A percentile compares a stretch with the other conserved stretches of the same genome.
These are phyloP conservation scores for Chirona hameri DNA, from an alignment of 2,888 invertebrate species.

Conservation along the genomic window DNA sequence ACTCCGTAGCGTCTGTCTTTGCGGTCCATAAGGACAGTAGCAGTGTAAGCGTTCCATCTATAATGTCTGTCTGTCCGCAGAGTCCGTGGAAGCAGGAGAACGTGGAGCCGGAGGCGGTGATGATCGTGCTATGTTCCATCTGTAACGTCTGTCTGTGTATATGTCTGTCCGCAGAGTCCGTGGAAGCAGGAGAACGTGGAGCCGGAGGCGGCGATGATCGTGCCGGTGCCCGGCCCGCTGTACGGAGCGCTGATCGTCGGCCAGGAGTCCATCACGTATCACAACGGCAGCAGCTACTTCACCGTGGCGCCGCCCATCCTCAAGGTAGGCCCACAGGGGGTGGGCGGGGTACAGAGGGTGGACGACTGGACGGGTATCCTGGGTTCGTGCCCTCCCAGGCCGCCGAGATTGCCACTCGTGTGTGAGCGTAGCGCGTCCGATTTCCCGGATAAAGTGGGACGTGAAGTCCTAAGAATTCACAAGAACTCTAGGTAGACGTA, in stretches of 20 bases:
- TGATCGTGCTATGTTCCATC: too few species aligned
- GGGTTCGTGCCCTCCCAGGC: too few species aligned
- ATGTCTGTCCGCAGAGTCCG: slow-evolving; percentile 60
- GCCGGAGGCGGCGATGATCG: slow-evolving; percentile 90
- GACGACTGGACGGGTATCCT: too few species aligned
- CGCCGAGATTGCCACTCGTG: too few species aligned
- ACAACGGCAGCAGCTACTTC: slow-evolving; percentile 83
- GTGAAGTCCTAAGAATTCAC: not conserved
- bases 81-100: too few species aligned
- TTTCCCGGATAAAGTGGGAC: not conserved
- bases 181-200: slow-evolving; percentile 99
- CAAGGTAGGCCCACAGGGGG: slow-evolving; percentile 58
- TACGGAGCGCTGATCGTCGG: slow-evolving; percentile 95
- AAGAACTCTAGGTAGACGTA: too few species aligned
- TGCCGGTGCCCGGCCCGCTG: slow-evolving; percentile 93
- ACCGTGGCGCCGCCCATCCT: slow-evolving; percentile 93
- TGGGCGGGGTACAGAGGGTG: not conserved
- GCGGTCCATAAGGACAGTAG: too few species aligned
- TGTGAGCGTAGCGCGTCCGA: not conserved
- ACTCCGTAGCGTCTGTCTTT: too few species aligned
- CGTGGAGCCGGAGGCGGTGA: too few species aligned
- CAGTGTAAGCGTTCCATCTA: too few species aligned
- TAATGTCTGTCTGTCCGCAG: too few species aligned
- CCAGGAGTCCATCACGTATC: slow-evolving; percentile 94
- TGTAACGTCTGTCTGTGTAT: too few species aligned